Percentiles rank a stretch among this genome's conserved stretches.
Evolutionary conservation across 2,113 vertebrate species (phyloP).

Genomic region (Leuciscus idus): DNA sequence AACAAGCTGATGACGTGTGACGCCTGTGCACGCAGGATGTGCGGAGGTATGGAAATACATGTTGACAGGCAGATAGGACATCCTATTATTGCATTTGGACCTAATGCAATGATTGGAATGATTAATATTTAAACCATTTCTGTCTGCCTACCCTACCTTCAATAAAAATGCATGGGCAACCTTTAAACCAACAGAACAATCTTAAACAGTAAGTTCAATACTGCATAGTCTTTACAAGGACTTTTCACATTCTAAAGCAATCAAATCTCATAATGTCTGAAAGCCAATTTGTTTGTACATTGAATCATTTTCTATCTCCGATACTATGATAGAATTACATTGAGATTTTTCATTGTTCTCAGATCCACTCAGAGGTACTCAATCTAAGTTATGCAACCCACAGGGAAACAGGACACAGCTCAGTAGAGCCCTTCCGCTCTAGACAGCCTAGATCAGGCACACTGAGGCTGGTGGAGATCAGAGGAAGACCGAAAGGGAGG

Average conservation of each 20-base stretch:
- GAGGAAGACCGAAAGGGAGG: not conserved
- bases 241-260: not conserved
- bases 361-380: not conserved
- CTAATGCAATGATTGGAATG: too few relatives aligned
- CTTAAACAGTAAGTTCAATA: not conserved
- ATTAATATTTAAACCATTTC: too few relatives aligned
- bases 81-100: too few relatives aligned
- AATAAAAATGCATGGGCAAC: not conserved
- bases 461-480: not conserved
- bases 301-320: not conserved
- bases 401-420: constrained; percentile 51
- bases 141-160: too few relatives aligned
- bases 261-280: not conserved
- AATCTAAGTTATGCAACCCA: constrained; percentile 26
- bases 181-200: not conserved
- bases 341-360: not conserved
- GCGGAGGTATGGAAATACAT: too few relatives aligned
- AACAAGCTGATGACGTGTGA: too few relatives aligned
- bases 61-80: too few relatives aligned
- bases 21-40: too few relatives aligned
- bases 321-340: not conserved
- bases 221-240: not conserved
- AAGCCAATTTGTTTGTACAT: not conserved
- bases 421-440: constrained; percentile 37
- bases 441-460: constrained; percentile 29